Evolutionary conservation across 2,113 vertebrate species (phyloP).

Genomic region (Brienomyrus brachyistius): DNA sequence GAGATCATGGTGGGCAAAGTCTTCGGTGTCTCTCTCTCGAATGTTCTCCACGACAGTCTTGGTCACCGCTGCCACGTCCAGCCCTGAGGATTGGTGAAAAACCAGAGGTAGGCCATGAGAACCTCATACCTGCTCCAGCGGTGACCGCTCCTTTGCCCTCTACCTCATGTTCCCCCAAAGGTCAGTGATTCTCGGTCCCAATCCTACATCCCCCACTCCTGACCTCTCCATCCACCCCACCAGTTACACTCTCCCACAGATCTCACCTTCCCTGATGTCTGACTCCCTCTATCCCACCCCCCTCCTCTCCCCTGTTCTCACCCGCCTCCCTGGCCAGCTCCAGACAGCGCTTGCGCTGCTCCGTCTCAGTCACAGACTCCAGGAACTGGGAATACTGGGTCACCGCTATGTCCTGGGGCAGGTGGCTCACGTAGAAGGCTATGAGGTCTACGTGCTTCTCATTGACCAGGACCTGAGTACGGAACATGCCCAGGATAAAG

Average conservation of each 20-base stretch:
- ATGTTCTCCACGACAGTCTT: constrained; percentile 82
- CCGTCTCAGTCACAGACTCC: constrained; percentile 77
- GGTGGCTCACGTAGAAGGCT: constrained; percentile 86
- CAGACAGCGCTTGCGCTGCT: constrained; percentile 77
- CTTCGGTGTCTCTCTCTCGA: constrained; percentile 68
- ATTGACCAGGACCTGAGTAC: constrained; percentile 65
- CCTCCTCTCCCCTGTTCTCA: constrained; percentile 31
- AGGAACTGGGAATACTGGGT: constrained; percentile 80
- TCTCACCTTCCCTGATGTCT: neutral
- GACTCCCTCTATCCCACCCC: neutral
- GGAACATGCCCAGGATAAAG: neutral
- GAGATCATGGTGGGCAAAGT: constrained; percentile 74
- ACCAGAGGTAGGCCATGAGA: neutral
- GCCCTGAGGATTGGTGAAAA: constrained; percentile 48
- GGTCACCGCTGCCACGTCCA: constrained; percentile 76
- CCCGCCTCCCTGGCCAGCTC: constrained; percentile 82
- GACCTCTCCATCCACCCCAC: neutral
- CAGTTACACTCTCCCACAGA: neutral
- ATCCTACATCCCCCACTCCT: neutral
- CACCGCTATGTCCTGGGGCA: constrained; percentile 73
- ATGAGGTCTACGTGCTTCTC: constrained; percentile 80
- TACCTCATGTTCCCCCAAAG: neutral
- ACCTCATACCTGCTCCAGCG: neutral
- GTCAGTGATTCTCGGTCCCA: neutral
- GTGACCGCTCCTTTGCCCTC: neutral